A percentile compares a stretch with the other conserved stretches of the same genome.
Conservation (phyloP, 1,140 invertebrate genomes). For the Bombus affinis region DNA sequence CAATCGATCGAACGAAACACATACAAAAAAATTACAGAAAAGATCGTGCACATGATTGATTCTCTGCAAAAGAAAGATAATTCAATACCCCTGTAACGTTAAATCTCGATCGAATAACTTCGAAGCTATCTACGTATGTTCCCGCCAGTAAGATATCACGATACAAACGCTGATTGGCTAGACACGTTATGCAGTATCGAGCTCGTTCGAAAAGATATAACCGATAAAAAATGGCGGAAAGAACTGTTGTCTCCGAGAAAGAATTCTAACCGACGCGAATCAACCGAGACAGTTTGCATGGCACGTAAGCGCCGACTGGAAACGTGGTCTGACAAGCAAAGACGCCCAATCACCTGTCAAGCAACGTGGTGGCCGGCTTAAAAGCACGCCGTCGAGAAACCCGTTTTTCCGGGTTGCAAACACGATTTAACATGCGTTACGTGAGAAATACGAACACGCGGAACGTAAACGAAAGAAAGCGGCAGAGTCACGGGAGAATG, state of each 20-base stretch:
- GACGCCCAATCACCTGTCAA: constrained; percentile 56
- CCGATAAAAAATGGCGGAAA: constrained; percentile 1
- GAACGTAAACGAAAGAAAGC: constrained; percentile 5
- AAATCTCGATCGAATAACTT: too few species aligned
- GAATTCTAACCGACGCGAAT: not conserved
- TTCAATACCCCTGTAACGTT: not conserved
- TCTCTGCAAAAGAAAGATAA: not conserved
- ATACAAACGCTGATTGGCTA: not conserved
- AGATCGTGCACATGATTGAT: not conserved
- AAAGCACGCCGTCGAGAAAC: constrained; percentile 48
- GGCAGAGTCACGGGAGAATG: not conserved
- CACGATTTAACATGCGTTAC: constrained; percentile 20
- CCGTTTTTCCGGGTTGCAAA: constrained; percentile 25
- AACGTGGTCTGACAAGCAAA: constrained; percentile 40
- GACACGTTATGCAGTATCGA: not conserved
- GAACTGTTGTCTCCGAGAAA: not conserved
- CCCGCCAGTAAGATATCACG: constrained; percentile 12
- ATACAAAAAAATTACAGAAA: too few species aligned
- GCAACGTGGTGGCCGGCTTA: constrained; percentile 40
- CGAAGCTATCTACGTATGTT: not conserved
- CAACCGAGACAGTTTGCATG: not conserved
- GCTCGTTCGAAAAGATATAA: not conserved
- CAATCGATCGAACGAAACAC: not conserved
- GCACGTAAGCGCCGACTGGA: constrained; percentile 10
- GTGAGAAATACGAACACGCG: not conserved